Conservation (phyloP, 2,797 vertebrate species). For the Periophthalmus magnuspinnatus region DNA sequence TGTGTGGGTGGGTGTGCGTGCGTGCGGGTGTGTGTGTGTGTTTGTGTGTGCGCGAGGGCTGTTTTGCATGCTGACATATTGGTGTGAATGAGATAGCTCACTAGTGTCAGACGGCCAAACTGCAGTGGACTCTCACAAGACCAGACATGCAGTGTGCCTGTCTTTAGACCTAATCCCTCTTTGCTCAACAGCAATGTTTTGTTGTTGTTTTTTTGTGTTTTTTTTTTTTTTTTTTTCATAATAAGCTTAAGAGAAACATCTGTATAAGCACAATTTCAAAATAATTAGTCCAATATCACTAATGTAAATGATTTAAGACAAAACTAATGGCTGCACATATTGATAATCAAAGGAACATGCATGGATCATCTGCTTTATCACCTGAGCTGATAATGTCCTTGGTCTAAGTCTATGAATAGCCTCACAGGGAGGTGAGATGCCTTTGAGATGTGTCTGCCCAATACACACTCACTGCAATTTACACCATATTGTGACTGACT, state of each 20-base stretch:
- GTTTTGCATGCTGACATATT: conserved; percentile 6
- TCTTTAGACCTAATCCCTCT: conserved; percentile 2
- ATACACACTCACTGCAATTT: conserved; percentile 2
- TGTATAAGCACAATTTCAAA: neutral
- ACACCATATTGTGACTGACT: neutral
- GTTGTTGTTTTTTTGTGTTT: too few species aligned
- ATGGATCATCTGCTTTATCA: neutral
- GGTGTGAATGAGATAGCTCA: conserved; percentile 13
- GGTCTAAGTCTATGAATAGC: neutral
- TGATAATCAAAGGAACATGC: neutral
- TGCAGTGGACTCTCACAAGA: conserved; percentile 5
- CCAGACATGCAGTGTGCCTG: conserved; percentile 7
- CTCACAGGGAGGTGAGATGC: neutral
- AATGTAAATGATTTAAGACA: neutral
- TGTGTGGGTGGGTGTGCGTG: conserved; percentile 1
- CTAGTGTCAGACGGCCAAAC: conserved; percentile 14
- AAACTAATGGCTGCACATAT: neutral
- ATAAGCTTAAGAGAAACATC: neutral
- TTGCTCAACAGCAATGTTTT: neutral
- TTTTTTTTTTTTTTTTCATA: conserved; percentile 10
- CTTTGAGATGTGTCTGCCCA: neutral
- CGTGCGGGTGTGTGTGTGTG: neutral
- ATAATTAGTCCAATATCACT: neutral
- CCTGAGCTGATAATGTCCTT: neutral
- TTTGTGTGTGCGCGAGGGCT: neutral